Evolutionary conservation across 2,888 invertebrate genomes (phyloP).

Genomic region (Cryptophagus acutangulus): DNA sequence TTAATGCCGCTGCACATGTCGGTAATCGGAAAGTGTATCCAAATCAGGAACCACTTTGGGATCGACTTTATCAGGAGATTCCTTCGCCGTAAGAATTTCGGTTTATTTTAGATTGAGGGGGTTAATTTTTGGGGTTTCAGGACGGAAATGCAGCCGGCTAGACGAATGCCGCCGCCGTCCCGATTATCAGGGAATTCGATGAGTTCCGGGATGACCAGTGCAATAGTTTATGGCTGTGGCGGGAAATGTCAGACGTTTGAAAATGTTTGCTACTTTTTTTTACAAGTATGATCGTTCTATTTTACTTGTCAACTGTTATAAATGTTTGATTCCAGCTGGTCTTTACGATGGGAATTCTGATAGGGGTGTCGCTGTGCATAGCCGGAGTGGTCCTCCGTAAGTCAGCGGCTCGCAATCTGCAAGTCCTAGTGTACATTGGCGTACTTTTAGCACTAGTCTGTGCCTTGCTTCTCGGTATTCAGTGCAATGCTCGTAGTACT

Average conservation of each 20-base stretch:
- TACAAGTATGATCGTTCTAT: constrained; percentile 52
- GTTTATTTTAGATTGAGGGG: background rate
- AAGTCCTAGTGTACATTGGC: constrained; percentile 63
- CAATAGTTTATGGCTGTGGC: constrained; percentile 62
- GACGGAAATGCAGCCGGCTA: no score
- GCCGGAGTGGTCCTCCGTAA: constrained; percentile 61
- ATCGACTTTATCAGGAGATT: constrained; percentile 37
- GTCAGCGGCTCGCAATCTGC: constrained; percentile 60
- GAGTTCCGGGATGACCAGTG: constrained; percentile 45
- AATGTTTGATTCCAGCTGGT: constrained; percentile 51
- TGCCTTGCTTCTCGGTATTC: constrained; percentile 58
- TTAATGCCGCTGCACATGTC: background rate
- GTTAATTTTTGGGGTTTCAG: no score
- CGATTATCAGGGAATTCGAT: constrained; percentile 40
- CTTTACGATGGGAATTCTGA: constrained; percentile 62
- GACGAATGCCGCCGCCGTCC: constrained; percentile 23
- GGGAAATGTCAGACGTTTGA: constrained; percentile 67
- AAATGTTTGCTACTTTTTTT: constrained; percentile 66
- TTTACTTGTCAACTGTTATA: background rate
- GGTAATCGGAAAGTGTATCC: constrained; percentile 29
- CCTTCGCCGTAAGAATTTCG: constrained; percentile 31
- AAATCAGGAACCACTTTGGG: constrained; percentile 28
- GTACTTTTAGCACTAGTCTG: constrained; percentile 60
- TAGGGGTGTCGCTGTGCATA: constrained; percentile 61
- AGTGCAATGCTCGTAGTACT: constrained; percentile 53